These are phyloP conservation scores for Willisornis vidua DNA, from an alignment of 2,113 vertebrate genomes.

Conservation along the genomic window DNA sequence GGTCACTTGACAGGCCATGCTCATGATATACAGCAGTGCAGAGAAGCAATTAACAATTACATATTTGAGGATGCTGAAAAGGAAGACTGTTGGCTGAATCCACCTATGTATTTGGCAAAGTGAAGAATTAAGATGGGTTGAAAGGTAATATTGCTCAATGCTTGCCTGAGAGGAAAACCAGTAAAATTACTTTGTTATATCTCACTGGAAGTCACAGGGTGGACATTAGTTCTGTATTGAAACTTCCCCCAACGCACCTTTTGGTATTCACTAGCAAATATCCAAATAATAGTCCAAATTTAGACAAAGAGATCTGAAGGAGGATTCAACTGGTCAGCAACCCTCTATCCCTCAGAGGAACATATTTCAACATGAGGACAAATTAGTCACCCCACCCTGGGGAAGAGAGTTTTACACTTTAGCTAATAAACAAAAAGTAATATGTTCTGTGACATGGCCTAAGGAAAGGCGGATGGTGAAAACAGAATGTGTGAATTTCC, in stretches of 20 bases:
- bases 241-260: neutral
- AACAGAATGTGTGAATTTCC: neutral
- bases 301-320: neutral
- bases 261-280: neutral
- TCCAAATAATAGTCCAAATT: neutral
- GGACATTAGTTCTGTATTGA: neutral
- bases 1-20: neutral
- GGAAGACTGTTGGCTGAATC: neutral
- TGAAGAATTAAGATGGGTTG: neutral
- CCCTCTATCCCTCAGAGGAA: neutral
- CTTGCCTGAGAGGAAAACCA: neutral
- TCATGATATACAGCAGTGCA: neutral
- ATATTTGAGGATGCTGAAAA: neutral
- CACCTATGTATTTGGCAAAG: neutral
- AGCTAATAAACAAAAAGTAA: neutral
- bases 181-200: neutral
- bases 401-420: neutral
- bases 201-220: neutral
- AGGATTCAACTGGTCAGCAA: neutral
- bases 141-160: neutral
- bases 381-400: neutral
- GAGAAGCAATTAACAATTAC: neutral
- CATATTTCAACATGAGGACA: neutral
- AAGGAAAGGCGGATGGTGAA: neutral
- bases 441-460: accelerated